phyloP scores from a whole-genome alignment of 2,888 invertebrate species.

The Patella caerulea region DNA sequence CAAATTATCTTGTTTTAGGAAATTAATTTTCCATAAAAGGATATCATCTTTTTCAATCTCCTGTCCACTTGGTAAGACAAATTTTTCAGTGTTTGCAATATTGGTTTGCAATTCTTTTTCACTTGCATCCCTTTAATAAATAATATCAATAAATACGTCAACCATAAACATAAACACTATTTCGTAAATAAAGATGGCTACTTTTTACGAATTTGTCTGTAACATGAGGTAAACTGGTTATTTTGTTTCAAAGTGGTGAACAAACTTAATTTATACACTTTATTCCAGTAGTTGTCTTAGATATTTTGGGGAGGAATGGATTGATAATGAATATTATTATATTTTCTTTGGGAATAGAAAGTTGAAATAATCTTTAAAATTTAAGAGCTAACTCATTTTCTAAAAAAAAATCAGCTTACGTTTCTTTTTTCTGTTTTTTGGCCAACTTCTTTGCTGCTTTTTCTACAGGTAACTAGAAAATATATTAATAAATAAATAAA shows the following conservation, averaged over 20 bases:
- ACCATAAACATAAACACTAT: not conserved
- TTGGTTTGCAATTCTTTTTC: conserved; percentile 88
- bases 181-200: not conserved
- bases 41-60: conserved; percentile 78
- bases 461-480: conserved; percentile 86
- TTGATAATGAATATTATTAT: no score
- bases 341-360: no score
- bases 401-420: conserved; percentile 60
- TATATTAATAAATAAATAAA: conserved; percentile 66
- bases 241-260: no score
- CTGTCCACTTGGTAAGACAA: conserved; percentile 84
- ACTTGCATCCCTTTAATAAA: conserved; percentile 77
- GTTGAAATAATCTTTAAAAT: no score
- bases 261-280: no score
- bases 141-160: not conserved
- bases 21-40: conserved; percentile 40
- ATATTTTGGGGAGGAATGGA: no score
- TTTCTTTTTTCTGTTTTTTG: conserved; percentile 80
- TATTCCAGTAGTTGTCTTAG: no score
- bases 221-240: not conserved
- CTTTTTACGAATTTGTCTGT: not conserved
- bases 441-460: conserved; percentile 84
- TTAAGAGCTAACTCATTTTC: no score
- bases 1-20: no score
- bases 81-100: conserved; percentile 75